Evolutionary conservation across 2,113 vertebrate species (phyloP).

Genomic region (Catharus minimus): DNA sequence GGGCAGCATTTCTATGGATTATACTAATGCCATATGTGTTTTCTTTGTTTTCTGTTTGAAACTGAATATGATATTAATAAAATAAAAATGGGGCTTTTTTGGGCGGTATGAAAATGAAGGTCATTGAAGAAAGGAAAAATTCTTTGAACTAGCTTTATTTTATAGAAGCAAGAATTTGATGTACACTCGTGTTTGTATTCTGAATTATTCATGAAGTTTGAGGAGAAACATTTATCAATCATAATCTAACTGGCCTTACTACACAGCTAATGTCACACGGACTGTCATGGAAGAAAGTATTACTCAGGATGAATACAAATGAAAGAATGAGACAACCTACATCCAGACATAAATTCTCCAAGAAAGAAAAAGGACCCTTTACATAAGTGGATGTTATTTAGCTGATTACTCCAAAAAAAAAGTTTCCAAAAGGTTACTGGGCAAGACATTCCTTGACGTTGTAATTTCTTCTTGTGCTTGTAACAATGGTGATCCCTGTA

Average conservation of each 20-base stretch:
- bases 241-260: neutral
- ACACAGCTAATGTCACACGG: neutral
- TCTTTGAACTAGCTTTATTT: neutral
- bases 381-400: neutral
- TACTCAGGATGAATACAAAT: neutral
- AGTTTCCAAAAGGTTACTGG: neutral
- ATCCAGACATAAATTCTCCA: neutral
- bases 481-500: neutral
- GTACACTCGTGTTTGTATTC: neutral
- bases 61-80: neutral
- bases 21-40: neutral
- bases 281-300: neutral
- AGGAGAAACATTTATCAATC: neutral
- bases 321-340: neutral
- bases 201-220: neutral
- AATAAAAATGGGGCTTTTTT: neutral
- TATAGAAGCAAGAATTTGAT: neutral
- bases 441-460: neutral
- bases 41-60: slow-evolving; percentile 12
- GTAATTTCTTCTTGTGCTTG: neutral
- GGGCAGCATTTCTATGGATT: neutral
- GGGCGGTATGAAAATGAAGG: neutral
- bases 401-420: neutral
- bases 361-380: neutral
- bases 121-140: neutral